Evolutionary conservation across 1,140 invertebrate genomes (phyloP), one percentile per base, ranked within the genome.

Genomic region (Ridgeia piscesae): DNA sequence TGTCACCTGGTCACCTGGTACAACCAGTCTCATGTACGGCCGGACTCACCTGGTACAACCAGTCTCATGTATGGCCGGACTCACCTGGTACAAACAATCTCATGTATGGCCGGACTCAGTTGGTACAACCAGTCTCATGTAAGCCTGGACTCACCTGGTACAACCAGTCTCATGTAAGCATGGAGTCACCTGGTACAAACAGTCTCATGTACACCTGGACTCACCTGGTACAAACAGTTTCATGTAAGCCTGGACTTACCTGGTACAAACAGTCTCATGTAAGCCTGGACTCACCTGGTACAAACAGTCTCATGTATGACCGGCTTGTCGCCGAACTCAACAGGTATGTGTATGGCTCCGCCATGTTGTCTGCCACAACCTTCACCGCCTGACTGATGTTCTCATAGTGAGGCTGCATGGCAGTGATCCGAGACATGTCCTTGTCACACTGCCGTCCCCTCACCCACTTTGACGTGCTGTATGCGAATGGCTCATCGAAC

Each of bases 401-500:
- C 42, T 50, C 14, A 50, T 91, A 95, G 35, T 0, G 93, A 93
- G 34, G 34, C 93, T 95, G 95, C 50, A 94, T 93, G 33, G 94
- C 94, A 91, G 93, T 94, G 91, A 95, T 93, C 91, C 94, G 89
- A 11, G 94, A 94, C 88, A 94, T 92, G 91, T 95, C 94, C 92
- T 95, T 95, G n/a, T 92, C 33, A 91, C 95, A 95, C 0, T 93
- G 93, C 0, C 93, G 94, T 91, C 93, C 93, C 27, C 93, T 93
- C 91, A 92, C 91, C 94, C 94, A 95, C 1, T 93, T 94, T 1
- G 93, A 92, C 4, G 95, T 94, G 91, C 95, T 95, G 93, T 95
- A 95, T n/a, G 92, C 92, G 92, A 95, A 95, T 34, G 95, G 95
- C 1, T 92, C 77, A 89, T 94, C 93, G 89, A 95, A 94, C 94